These are phyloP conservation scores for Corynorhinus townsendii DNA, from an alignment of 2,113 vertebrate species.

Conservation along the genomic window DNA sequence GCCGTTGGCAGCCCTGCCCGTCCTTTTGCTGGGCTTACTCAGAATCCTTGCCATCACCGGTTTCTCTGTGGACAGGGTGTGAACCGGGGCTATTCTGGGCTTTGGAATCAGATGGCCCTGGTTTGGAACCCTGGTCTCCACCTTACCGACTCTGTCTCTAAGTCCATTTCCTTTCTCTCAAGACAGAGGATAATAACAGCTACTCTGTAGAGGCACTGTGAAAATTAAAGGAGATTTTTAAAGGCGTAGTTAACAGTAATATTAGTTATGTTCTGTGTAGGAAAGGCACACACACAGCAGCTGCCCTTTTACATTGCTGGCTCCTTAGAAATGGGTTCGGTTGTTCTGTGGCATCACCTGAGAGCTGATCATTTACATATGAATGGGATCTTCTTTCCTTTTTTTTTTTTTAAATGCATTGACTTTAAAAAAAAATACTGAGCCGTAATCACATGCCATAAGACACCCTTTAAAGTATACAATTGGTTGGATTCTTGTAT, in stretches of 20 bases:
- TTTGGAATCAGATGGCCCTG: neutral
- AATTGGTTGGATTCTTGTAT: neutral
- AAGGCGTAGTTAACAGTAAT: neutral
- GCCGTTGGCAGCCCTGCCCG: neutral
- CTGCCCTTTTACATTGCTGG: neutral
- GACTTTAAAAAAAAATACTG: neutral
- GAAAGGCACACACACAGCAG: neutral
- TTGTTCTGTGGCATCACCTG: neutral
- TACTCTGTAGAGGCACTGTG: neutral
- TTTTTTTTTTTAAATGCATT: neutral
- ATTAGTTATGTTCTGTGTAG: neutral
- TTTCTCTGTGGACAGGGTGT: neutral
- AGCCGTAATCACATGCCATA: neutral
- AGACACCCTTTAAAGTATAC: neutral
- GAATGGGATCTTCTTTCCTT: neutral
- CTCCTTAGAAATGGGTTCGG: neutral
- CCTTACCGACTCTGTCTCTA: neutral
- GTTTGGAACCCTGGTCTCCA: neutral
- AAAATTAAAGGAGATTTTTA: neutral
- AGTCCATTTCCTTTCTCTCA: neutral
- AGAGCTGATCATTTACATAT: neutral
- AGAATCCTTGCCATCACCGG: neutral
- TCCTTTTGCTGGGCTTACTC: neutral
- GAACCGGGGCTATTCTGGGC: neutral
- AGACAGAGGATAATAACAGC: neutral